Evolutionary conservation across 2,113 vertebrate species (phyloP).

Genomic region (Silurus glanis): DNA sequence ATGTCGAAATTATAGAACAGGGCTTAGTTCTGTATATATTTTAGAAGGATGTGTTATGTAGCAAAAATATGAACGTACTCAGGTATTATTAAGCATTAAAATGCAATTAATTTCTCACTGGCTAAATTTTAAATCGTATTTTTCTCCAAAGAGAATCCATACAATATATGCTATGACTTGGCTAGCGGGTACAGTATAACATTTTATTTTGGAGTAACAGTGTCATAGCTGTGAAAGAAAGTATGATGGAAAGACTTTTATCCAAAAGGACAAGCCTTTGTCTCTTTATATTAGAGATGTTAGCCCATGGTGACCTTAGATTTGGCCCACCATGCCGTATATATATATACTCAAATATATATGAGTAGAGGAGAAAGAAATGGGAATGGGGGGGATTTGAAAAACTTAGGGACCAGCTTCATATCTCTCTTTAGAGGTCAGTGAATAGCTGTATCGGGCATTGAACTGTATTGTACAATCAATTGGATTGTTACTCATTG

Average conservation of each 20-base stretch:
- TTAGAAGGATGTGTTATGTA: neutral
- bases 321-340: too few species aligned
- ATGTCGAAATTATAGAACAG: neutral
- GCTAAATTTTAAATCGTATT: conserved; percentile 8
- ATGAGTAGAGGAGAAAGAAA: too few species aligned
- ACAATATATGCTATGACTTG: neutral
- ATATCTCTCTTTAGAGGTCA: too few species aligned
- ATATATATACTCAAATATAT: too few species aligned
- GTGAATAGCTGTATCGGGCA: too few species aligned
- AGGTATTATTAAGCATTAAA: conserved; percentile 41
- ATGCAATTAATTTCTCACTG: conserved; percentile 22
- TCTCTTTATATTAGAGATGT: too few species aligned
- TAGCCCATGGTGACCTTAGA: too few species aligned
- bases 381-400: too few species aligned
- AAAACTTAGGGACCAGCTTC: too few species aligned
- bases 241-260: neutral
- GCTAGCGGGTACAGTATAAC: neutral
- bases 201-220: neutral
- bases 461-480: too few species aligned
- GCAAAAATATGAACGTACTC: neutral
- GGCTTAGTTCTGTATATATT: neutral
- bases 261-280: too few species aligned
- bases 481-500: too few species aligned
- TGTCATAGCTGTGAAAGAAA: neutral
- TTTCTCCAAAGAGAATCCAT: neutral